Base-by-base conservation (phyloP, 2,888 invertebrate species). In the Heliconius aoede region DNA sequence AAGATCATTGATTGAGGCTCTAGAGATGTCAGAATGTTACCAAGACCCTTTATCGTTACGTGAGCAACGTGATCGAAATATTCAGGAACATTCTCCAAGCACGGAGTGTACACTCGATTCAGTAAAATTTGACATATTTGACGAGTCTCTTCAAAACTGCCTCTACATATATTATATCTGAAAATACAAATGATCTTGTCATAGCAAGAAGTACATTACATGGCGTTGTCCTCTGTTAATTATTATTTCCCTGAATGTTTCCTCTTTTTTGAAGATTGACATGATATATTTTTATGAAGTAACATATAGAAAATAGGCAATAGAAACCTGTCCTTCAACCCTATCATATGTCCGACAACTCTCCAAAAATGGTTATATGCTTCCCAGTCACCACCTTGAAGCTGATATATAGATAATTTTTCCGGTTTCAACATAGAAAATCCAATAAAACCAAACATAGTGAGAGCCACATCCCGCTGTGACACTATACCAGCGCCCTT, bases 361-460 rank as follows among this genome's bases (percentile, higher is more conserved):
- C 96, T 95, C 98, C 97, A 98, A 85, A 97, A 95, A 87, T 98
- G 97, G 1, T 97, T 89, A 76, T 96, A 96, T 5, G 95, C 96
- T 76, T 96, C 96, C 77, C 97, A 90, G 76, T 97, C 96, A 72
- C 94, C 95, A 1, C 90, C 85, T 8, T 91, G 94, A 5, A 93
- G 90, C 64, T 94, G 90, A 21, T 91, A 88, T 11, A 97, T 90
- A 0, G 97, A 96, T 67, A 97, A 91, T 72, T 95, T 88, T 77
- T 95, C 91, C 1, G 95, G 94, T 71, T 95, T 94, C 7, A 96
- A 84, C 0, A 97, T 85, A 1, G 95, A 92, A 79, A 96, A 95
- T 0, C 97, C 98, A 87, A 97, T 95, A 85, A 98, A 98, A 15
- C 97, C 97, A 86, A 97, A 97, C 86, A 97, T 97, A 0, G 98